phyloP scores from a whole-genome alignment of 2,797 vertebrate genomes.

The Clarias pachynema region DNA sequence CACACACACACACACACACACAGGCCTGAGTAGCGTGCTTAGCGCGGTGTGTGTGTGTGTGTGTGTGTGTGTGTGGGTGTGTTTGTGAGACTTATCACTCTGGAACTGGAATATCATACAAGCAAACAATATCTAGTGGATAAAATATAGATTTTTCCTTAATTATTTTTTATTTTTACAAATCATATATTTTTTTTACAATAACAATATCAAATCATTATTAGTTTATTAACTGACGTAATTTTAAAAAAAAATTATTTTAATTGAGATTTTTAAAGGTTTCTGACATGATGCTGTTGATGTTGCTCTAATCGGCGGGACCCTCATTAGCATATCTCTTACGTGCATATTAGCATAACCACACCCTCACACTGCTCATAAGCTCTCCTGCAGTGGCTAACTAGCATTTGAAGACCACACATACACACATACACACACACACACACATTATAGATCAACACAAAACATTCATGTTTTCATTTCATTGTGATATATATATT shows the following conservation, averaged over 20 bases:
- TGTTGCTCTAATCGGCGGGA: slow-evolving; percentile 77
- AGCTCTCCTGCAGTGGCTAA: slow-evolving; percentile 77
- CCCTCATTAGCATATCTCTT: slow-evolving; percentile 69
- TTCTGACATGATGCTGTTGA: slow-evolving; percentile 65
- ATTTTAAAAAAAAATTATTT: background rate
- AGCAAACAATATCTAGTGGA: background rate
- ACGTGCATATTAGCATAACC: slow-evolving; percentile 55
- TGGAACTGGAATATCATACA: background rate
- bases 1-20: slow-evolving; percentile 28
- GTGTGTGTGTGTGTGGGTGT: background rate
- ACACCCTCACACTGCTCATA: slow-evolving; percentile 83
- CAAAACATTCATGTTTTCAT: slow-evolving; percentile 1
- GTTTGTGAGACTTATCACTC: background rate
- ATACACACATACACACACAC: slow-evolving; percentile 4
- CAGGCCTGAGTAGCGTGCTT: no score
- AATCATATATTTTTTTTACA: background rate
- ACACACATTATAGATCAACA: background rate
- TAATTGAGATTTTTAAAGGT: background rate
- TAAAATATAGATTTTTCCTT: background rate
- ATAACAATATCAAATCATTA: background rate
- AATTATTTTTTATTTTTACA: background rate
- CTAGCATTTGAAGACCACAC: slow-evolving; percentile 53
- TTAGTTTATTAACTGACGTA: background rate
- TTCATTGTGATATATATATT: background rate
- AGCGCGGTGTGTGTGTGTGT: background rate